Evolutionary conservation across 2,113 vertebrate genomes (phyloP).

Genomic region (Macaca fascicularis): T2T-MFA8v1.1 NC_088379.1:42060001-42060500

Average conservation of each 20-base stretch:
- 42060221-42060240: neutral
- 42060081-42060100: neutral
- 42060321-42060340: neutral
- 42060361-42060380: neutral
- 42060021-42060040: neutral
- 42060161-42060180: neutral
- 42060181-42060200: neutral
- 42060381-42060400: neutral
- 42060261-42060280: neutral
- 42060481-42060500: neutral
- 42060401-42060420: neutral
- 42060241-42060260: constrained; percentile 8
- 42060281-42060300: constrained; percentile 28
- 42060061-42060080: neutral
- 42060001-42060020: neutral
- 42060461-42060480: neutral
- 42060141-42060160: neutral
- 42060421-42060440: neutral
- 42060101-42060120: neutral
- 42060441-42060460: neutral
- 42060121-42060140: neutral
- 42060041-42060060: neutral
- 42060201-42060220: neutral
- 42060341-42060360: constrained; percentile 15
- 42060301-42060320: neutral